Evolutionary conservation across 2,888 invertebrate genomes (phyloP), one percentile per base, ranked within the genome.

Genomic region (Heliconius ismenius): DNA sequence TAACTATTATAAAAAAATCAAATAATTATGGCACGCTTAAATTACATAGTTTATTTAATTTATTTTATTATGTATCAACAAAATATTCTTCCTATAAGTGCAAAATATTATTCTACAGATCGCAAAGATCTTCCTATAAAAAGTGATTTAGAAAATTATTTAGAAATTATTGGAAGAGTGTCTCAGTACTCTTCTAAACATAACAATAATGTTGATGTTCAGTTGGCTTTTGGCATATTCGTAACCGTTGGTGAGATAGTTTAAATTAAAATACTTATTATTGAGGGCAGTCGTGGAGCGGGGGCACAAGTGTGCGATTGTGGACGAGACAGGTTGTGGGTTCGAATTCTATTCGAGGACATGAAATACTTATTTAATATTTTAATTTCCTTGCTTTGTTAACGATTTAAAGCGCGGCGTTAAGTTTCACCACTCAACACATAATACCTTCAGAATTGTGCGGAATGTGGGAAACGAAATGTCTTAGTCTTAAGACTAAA

Each of bases 151-250:
- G 65, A 79, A 0, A 70, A 76, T 43, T 91, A 88, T 81, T 70
- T 88, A 63, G 75, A 78, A 26, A 80, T 84, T 6, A 79, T 91
- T 69, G 82, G 84, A 76, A 82, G 79, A 65, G 79, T 86, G 18
- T 75, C 86, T 24, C 79, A 84, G 13, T 91, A 86, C 83, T 82
- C 81, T 73, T 13, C 72, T 21, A 76, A 78, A 24, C 79, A 88
- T 79, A 84, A 82, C 79, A 36, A 83, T 68, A 82, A 85, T 49
- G 78, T 90, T 62, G 88, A 91, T 82, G 70, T 87, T 18, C 86
- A 87, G 81, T 83, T 87, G 43, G 83, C 80, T 18, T 89, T 89
- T 67, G 92, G 90, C 60, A 79, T 91, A 75, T 90, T 91, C 83
- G 77, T 91, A 54, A 78, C 84, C 1, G 86, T 86, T 28, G 90